Evolutionary conservation across 1,140 invertebrate species (phyloP).

Genomic region (Geopemphigus sp.): DNA sequence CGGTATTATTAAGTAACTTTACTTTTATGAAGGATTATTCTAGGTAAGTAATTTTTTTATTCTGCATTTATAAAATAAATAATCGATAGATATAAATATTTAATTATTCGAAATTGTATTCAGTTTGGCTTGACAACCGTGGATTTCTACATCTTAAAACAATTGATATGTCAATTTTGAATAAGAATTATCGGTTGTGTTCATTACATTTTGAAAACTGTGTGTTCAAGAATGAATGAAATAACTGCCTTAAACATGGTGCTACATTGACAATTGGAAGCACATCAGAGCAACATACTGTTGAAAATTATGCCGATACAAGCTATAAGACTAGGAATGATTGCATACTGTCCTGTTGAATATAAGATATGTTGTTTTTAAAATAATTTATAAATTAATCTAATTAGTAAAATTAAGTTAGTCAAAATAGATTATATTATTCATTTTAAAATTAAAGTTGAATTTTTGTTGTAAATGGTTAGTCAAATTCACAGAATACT

Average conservation of each 20-base stretch:
- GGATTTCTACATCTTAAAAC: background rate
- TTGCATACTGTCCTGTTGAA: background rate
- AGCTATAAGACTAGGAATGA: background rate
- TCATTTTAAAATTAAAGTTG: background rate
- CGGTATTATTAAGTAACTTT: background rate
- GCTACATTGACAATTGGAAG: background rate
- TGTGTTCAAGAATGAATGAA: background rate
- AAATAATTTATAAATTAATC: background rate
- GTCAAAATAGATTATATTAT: background rate
- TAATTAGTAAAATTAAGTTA: background rate
- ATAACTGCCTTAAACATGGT: background rate
- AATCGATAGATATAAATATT: no score
- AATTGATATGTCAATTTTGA: no score
- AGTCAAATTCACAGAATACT: background rate
- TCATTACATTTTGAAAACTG: background rate
- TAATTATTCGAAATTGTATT: background rate
- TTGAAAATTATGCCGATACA: background rate
- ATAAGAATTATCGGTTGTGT: background rate
- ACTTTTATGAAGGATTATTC: background rate
- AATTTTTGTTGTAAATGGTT: background rate
- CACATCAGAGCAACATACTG: background rate
- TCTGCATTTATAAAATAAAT: background rate
- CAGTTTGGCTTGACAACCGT: background rate
- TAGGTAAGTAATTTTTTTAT: slow-evolving; percentile 1
- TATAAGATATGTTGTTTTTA: background rate